Conservation (phyloP, 2,113 vertebrate species). For the Grammomys surdaster region DNA sequence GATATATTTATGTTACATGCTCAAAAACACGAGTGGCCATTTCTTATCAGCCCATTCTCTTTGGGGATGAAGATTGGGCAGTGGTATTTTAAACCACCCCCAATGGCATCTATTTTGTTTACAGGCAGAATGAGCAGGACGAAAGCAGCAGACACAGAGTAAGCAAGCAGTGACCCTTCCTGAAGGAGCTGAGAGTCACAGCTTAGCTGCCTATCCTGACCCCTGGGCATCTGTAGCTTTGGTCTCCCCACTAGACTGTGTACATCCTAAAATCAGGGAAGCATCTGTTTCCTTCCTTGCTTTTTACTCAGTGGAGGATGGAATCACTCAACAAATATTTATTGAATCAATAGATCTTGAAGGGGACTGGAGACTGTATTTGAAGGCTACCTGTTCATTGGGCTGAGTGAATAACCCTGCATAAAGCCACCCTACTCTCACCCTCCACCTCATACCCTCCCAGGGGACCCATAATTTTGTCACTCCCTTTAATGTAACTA, state of each 20-base stretch:
- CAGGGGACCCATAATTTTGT: slow-evolving; percentile 55
- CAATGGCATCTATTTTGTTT: background rate
- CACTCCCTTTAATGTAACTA: slow-evolving; percentile 45
- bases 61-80: background rate
- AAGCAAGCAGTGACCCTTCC: background rate
- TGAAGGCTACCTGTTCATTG: background rate
- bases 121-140: background rate
- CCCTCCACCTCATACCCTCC: background rate
- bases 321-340: slow-evolving; percentile 10
- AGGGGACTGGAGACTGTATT: background rate
- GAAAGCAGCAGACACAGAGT: background rate
- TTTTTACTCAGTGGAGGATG: background rate
- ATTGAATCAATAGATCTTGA: background rate
- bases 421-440: slow-evolving; percentile 2
- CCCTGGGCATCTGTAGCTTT: background rate
- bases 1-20: background rate
- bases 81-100: background rate
- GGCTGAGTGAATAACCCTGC: background rate
- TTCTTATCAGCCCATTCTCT: slow-evolving; percentile 1
- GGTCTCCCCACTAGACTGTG: background rate
- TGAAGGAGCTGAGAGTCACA: background rate
- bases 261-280: background rate
- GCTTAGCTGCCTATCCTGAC: background rate
- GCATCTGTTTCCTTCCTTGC: background rate
- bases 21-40: background rate